Conservation (phyloP, 2,113 vertebrate species). For the Tamias sibiricus region DNA sequence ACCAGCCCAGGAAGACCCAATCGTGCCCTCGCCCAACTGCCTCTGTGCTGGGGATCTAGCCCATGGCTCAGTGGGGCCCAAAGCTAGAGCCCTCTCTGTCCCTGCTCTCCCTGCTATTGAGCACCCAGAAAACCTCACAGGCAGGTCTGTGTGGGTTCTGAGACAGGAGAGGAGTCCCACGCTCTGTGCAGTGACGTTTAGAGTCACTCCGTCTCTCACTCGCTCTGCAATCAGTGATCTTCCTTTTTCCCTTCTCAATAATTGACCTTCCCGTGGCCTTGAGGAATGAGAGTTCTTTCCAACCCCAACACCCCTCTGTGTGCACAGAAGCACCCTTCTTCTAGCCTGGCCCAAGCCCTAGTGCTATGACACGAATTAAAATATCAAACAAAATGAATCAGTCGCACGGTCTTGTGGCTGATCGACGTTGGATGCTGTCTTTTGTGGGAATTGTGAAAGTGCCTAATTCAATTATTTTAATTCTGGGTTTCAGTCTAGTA, state of each 20-base stretch:
- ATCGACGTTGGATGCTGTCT: not conserved
- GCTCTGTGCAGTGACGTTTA: rapidly evolving
- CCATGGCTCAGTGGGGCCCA: not conserved
- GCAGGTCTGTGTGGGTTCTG: not conserved
- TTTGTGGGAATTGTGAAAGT: not conserved
- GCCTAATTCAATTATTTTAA: not conserved
- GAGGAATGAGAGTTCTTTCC: not conserved
- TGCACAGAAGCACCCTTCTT: not conserved
- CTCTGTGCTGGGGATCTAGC: not conserved
- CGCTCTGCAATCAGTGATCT: not conserved
- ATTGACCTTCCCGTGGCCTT: not conserved
- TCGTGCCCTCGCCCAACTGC: rapidly evolving
- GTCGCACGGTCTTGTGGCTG: not conserved
- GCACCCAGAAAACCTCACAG: not conserved
- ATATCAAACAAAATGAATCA: not conserved
- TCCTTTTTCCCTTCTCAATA: not conserved
- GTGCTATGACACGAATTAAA: not conserved
- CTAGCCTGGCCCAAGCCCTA: not conserved
- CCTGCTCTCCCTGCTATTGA: not conserved
- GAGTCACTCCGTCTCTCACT: not conserved
- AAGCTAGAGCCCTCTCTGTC: not conserved
- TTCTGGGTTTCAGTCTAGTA: not conserved
- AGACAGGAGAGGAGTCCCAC: not conserved
- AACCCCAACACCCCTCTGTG: not conserved
- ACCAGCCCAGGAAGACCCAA: not conserved